Evolutionary conservation across 2,888 invertebrate genomes (phyloP).

Genomic region (Cheilosia vernalis): DNA sequence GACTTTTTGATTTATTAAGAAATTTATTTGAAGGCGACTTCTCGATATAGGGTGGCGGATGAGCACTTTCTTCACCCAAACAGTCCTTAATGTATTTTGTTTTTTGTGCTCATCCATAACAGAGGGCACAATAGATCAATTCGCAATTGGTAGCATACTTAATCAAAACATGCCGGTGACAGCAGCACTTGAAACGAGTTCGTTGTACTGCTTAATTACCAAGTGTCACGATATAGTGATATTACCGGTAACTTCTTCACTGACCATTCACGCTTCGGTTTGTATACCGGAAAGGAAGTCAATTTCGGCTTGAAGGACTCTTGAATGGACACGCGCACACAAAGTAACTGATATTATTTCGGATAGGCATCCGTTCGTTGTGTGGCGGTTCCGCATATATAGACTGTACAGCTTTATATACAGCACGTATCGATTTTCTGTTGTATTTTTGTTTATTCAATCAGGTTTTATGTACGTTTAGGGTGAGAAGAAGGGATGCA

Average conservation of each 20-base stretch:
- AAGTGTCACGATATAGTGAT: conserved; percentile 40
- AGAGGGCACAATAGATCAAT: neutral
- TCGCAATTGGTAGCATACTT: neutral
- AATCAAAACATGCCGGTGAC: neutral
- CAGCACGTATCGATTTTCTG: conserved; percentile 55
- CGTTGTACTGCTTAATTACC: conserved; percentile 41
- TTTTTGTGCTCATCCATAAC: neutral
- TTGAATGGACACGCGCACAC: neutral
- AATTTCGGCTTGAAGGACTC: neutral
- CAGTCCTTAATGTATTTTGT: neutral
- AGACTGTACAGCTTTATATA: conserved; percentile 23
- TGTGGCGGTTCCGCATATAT: too few species aligned
- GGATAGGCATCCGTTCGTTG: too few species aligned
- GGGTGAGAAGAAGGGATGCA: conserved; percentile 2
- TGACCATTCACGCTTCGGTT: conserved; percentile 22
- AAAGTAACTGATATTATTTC: conserved; percentile 22
- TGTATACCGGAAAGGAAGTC: neutral
- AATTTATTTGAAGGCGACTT: neutral
- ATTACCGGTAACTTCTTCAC: conserved; percentile 42
- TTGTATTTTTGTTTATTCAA: conserved; percentile 40
- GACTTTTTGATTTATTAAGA: neutral
- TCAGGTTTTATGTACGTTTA: conserved; percentile 9
- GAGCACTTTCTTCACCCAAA: neutral
- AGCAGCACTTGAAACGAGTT: neutral
- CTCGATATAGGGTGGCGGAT: neutral